These are phyloP conservation scores for Prenolepis imparis DNA, from an alignment of 2,888 invertebrate genomes.

Conservation along the genomic window DNA sequence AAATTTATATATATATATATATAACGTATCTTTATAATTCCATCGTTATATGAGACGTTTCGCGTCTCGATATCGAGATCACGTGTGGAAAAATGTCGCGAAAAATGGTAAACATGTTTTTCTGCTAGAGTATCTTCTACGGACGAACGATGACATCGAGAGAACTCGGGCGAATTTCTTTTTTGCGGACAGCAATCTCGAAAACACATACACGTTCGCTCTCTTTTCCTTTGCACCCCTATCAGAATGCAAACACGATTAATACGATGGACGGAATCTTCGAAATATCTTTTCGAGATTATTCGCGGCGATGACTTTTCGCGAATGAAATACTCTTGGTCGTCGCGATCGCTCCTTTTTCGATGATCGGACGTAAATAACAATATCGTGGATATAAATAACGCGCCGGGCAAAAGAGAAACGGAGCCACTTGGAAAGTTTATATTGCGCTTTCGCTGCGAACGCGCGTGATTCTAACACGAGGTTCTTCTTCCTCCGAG, in stretches of 20 bases:
- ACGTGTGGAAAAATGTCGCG: conserved; percentile 10
- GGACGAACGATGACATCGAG: conserved; percentile 21
- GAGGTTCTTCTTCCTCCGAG: background rate
- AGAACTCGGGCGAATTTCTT: background rate
- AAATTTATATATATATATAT: background rate
- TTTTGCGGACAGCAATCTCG: conserved; percentile 24
- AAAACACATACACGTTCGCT: conserved; percentile 8
- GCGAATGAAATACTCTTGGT: background rate
- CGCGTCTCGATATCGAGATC: conserved; percentile 7
- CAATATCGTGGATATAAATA: background rate
- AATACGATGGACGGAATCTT: background rate
- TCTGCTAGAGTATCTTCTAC: background rate
- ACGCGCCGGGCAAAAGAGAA: background rate
- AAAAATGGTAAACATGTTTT: conserved; percentile 53
- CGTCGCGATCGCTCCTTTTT: conserved; percentile 10
- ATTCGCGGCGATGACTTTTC: background rate
- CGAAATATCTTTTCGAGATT: background rate
- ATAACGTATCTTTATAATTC: background rate
- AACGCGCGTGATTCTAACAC: background rate
- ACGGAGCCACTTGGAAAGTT: conserved; percentile 37
- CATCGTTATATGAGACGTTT: conserved; percentile 24
- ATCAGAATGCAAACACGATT: conserved; percentile 31
- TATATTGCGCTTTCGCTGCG: conserved; percentile 11
- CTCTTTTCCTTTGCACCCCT: background rate
- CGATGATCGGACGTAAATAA: conserved; percentile 7